phyloP scores from a whole-genome alignment of 2,113 vertebrate species.

The Pandion haliaetus region DNA sequence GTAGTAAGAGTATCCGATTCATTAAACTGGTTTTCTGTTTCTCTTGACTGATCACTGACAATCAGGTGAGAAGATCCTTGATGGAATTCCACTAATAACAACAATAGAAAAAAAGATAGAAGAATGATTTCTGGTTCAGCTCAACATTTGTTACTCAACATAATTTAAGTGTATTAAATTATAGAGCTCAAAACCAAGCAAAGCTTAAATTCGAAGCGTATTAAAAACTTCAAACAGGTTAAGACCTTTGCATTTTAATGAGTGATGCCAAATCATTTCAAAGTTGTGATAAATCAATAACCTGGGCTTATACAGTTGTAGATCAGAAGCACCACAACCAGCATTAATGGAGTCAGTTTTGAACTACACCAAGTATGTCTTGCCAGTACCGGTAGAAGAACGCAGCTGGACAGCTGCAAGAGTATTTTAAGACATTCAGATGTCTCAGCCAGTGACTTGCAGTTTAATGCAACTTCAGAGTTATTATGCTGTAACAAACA shows the following conservation, averaged over 20 bases:
- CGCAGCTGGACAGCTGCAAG: not conserved
- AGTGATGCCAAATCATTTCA: not conserved
- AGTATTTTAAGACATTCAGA: not conserved
- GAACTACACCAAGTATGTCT: not conserved
- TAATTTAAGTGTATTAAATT: not conserved
- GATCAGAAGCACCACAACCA: not conserved
- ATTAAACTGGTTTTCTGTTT: slow-evolving; percentile 74
- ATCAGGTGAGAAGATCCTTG: slow-evolving; percentile 71
- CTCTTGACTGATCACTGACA: slow-evolving; percentile 71
- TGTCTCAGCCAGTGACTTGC: not conserved
- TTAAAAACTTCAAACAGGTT: not conserved
- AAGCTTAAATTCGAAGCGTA: not conserved
- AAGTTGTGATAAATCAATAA: not conserved
- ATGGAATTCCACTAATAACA: slow-evolving; percentile 72
- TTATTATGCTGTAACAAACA: not conserved
- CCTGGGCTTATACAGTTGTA: not conserved
- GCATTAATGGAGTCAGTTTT: not conserved
- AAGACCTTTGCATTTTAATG: not conserved
- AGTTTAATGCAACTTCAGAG: not conserved
- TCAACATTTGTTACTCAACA: not conserved
- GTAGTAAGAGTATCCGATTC: slow-evolving; percentile 74
- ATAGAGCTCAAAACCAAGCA: not conserved
- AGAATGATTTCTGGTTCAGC: not conserved
- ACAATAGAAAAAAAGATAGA: not conserved
- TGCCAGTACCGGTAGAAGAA: not conserved